These are phyloP conservation scores for Bombus huntii DNA, from an alignment of 1,140 invertebrate genomes.

Conservation along the genomic window DNA sequence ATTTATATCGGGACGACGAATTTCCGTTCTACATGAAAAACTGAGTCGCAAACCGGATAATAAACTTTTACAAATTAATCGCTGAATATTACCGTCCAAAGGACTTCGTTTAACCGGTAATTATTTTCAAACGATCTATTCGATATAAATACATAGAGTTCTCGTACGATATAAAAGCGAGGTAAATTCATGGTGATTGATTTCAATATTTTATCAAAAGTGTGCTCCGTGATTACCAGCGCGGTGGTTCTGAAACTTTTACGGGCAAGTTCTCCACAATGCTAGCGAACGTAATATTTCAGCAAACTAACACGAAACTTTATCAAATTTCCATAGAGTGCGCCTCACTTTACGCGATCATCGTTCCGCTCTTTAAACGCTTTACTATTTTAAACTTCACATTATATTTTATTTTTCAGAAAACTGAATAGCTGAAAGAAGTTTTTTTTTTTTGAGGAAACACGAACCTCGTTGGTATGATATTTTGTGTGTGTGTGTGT, in stretches of 20 bases:
- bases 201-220: background rate
- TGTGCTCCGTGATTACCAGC: background rate
- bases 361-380: background rate
- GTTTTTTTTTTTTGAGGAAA: background rate
- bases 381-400: background rate
- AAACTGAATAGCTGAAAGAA: background rate
- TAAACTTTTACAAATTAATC: background rate
- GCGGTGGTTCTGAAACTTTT: background rate
- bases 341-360: background rate
- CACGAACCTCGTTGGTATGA: slow-evolving; percentile 1
- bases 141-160: background rate
- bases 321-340: background rate
- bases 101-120: background rate
- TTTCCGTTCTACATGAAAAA: background rate
- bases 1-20: background rate
- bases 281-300: slow-evolving; percentile 4
- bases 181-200: background rate
- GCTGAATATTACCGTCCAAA: background rate
- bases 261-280: background rate
- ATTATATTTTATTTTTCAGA: background rate
- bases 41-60: background rate
- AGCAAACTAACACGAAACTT: background rate
- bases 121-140: background rate
- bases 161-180: background rate
- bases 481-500: background rate